phyloP scores from a whole-genome alignment of 1,140 invertebrate genomes.

The Drosophila paulistorum region DNA sequence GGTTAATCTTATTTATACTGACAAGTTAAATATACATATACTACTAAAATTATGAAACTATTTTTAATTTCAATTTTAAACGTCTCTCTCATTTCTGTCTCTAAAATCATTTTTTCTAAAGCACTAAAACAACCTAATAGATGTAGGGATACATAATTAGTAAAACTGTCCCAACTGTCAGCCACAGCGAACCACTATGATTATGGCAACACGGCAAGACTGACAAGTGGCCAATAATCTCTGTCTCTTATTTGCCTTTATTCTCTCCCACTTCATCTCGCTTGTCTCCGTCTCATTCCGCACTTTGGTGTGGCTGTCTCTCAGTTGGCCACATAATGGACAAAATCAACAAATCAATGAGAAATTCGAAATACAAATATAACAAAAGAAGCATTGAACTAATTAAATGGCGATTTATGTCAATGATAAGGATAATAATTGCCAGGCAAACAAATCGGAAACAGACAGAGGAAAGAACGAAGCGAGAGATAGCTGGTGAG shows the following conservation, averaged over 20 bases:
- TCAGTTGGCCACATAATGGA: slow-evolving; percentile 20
- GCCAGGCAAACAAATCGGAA: slow-evolving; percentile 69
- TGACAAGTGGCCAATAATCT: not conserved
- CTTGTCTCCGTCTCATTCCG: no score
- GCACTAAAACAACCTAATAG: slow-evolving; percentile 34
- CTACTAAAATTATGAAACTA: no score
- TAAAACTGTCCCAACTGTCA: slow-evolving; percentile 45
- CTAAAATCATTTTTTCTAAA: no score
- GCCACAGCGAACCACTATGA: slow-evolving; percentile 19
- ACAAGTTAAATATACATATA: no score
- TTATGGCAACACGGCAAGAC: not conserved
- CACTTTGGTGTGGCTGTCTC: not conserved
- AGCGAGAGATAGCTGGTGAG: not conserved
- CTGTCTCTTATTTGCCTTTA: not conserved
- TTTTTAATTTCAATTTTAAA: no score
- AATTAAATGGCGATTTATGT: slow-evolving; percentile 80
- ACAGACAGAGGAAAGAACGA: slow-evolving; percentile 23
- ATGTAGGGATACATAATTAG: slow-evolving; percentile 28
- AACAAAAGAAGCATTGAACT: slow-evolving; percentile 64
- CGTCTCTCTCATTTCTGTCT: no score
- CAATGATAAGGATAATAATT: slow-evolving; percentile 78
- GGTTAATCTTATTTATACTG: no score
- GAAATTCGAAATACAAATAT: slow-evolving; percentile 61
- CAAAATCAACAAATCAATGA: slow-evolving; percentile 75
- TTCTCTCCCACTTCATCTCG: not conserved